Evolutionary conservation across 2,888 invertebrate genomes (phyloP), one percentile per base, ranked within the genome.

Genomic region (Coelinius sp.): DNA sequence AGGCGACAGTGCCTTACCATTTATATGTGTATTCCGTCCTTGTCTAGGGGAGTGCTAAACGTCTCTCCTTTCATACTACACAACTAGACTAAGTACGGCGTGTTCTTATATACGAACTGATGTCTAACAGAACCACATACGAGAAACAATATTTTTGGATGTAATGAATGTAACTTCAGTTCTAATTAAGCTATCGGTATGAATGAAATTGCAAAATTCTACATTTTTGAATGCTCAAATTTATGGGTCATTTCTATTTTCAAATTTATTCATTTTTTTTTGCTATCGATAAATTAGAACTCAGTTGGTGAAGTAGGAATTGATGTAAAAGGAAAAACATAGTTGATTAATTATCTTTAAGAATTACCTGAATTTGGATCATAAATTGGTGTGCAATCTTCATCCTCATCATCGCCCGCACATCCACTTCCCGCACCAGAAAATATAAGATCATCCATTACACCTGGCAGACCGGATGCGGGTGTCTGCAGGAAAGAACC

Each of bases 61-160:
- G 90, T 94, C 97, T 97, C 97, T 97, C 97, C 97, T 97, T 96
- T 95, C 94, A 95, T 95, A 95, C 94, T 93, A 96, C 96, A 96
- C 96, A 73, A 12, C 0, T 0, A 0, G 0, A 0, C 0, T 0
- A 0, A 0, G n/a, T 4, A n/a, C 0, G 7, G 8, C 20, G 2
- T 10, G 4, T 4, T 27, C 71, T 85, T 88, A 87, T 87, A 87
- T 86, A 87, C 12, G 1, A 75, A 79, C 12, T 20, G 24, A 7
- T 1, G 0, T 0, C 0, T 0, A 2, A 0, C 25, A 1, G 66
- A 10, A 73, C 68, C 75, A 69, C 81, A 81, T 78, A 80, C 78
- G 87, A 82, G 86, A 85, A 81, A 80, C 24, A 1, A 31, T 6
- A 59, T 59, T 59, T 35, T 59, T 17, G 8, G 3, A 7, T 31